phyloP scores from a whole-genome alignment of 2,888 invertebrate genomes.

The Spodoptera picta region DNA sequence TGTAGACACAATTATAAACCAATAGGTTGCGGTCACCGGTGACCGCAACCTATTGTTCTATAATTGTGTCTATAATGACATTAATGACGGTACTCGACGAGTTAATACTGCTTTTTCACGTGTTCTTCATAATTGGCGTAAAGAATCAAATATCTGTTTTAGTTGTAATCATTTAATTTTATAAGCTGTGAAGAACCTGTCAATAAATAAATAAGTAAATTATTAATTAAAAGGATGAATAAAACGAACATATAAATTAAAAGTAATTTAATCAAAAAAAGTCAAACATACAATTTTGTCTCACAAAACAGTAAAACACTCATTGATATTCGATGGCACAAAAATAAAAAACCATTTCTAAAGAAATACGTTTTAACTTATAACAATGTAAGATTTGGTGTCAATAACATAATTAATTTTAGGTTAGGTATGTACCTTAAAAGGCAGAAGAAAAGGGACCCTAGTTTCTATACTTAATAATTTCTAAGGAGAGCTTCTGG shows the following conservation, averaged over 20 bases:
- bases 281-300: conserved; percentile 27
- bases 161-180: no score
- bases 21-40: no score
- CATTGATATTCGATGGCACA: conserved; percentile 44
- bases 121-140: no score
- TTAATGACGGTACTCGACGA: no score
- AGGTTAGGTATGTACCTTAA: not conserved
- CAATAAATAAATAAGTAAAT: no score
- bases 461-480: not conserved
- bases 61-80: no score
- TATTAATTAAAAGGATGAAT: not conserved
- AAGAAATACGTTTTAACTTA: conserved; percentile 19
- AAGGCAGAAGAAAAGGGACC: no score
- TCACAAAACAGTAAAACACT: conserved; percentile 36
- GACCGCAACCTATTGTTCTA: no score
- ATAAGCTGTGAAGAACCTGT: no score
- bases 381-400: conserved; percentile 34
- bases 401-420: conserved; percentile 12
- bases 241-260: conserved; percentile 20
- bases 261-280: conserved; percentile 40
- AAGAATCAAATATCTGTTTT: no score
- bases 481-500: conserved; percentile 12
- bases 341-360: conserved; percentile 18
- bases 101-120: no score
- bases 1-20: no score